These are phyloP conservation scores for Aplodontia rufa DNA, from an alignment of 2,113 vertebrate species.

Conservation along the genomic window DNA sequence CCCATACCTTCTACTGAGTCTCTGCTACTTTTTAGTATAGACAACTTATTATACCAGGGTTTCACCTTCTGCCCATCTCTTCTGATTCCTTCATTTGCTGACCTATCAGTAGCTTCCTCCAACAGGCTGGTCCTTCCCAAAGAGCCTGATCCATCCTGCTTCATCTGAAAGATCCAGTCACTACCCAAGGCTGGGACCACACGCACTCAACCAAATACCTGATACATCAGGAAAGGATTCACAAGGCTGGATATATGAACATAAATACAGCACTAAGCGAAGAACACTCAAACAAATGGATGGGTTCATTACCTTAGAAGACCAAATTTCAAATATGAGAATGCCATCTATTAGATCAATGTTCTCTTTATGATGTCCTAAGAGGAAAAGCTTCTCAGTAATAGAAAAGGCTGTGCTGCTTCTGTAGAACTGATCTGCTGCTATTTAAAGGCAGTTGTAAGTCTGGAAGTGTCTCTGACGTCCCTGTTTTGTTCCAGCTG, in stretches of 20 bases:
- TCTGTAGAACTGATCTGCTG: not conserved
- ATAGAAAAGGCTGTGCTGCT: not conserved
- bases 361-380: not conserved
- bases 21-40: not conserved
- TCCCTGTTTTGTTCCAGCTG: slow-evolving; percentile 24
- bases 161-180: not conserved
- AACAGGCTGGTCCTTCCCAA: not conserved
- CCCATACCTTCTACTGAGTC: not conserved
- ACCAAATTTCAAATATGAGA: not conserved
- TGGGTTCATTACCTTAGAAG: not conserved
- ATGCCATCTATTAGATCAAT: not conserved
- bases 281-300: not conserved
- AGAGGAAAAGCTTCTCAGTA: slow-evolving; percentile 12
- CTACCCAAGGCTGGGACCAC: not conserved
- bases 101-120: not conserved
- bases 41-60: not conserved
- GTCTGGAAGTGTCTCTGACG: not conserved
- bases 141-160: not conserved
- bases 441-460: slow-evolving; percentile 38
- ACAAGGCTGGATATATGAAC: not conserved
- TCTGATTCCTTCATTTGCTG: not conserved
- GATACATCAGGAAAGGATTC: not conserved
- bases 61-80: not conserved
- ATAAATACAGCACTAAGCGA: not conserved
- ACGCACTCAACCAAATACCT: not conserved